These are phyloP conservation scores for Psephotus haematonotus DNA, from an alignment of 2,113 vertebrate species.

Conservation along the genomic window DNA sequence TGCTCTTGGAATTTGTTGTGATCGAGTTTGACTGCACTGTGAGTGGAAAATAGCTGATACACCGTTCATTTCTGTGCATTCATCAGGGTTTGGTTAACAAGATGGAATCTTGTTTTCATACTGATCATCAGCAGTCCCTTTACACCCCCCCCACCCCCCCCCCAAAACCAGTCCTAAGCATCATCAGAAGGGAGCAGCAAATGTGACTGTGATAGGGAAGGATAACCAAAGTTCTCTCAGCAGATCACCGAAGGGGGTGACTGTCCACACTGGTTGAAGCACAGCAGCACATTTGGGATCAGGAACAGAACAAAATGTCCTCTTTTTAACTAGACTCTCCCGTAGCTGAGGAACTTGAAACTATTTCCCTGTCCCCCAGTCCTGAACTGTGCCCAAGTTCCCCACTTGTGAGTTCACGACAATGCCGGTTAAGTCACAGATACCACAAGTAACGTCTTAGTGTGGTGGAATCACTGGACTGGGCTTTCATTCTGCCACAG, in stretches of 20 bases:
- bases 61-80: neutral
- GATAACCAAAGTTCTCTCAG: neutral
- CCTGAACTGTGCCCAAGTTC: fast-evolving
- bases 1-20: too few species aligned
- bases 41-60: neutral
- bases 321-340: fast-evolving
- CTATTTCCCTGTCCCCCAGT: neutral
- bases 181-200: neutral
- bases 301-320: neutral
- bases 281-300: neutral
- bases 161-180: neutral
- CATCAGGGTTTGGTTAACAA: neutral
- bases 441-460: neutral
- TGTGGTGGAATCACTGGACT: fast-evolving
- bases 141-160: too few species aligned
- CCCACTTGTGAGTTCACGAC: neutral
- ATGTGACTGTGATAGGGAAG: neutral
- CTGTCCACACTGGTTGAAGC: fast-evolving
- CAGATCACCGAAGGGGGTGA: neutral
- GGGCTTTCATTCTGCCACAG: neutral
- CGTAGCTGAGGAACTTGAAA: neutral
- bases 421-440: fast-evolving
- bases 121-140: neutral
- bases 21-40: neutral
- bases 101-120: neutral